Conservation (phyloP, 2,113 vertebrate genomes). For the Syrrhaptes paradoxus region DNA sequence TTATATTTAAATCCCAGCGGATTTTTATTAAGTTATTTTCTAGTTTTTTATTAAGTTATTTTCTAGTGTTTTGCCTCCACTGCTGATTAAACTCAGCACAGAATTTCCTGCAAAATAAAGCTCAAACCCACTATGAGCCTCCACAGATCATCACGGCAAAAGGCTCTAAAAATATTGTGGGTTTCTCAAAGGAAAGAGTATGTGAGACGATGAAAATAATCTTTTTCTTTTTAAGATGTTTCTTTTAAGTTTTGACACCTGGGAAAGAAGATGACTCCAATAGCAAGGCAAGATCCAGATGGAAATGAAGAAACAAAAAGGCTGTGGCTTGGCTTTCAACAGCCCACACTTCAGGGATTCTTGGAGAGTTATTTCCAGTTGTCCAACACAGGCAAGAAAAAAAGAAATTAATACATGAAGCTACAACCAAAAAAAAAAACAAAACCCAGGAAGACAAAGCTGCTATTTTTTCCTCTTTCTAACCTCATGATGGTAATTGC, state of each 20-base stretch:
- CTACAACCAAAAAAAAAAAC: neutral
- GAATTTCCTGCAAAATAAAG: neutral
- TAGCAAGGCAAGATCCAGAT: neutral
- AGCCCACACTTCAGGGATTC: neutral
- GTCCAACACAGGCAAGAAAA: neutral
- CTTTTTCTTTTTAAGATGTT: neutral
- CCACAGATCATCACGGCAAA: neutral
- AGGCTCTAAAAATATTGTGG: neutral
- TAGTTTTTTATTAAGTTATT: neutral
- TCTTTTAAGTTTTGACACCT: neutral
- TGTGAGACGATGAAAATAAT: neutral
- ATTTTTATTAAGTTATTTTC: neutral
- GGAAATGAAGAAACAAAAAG: neutral
- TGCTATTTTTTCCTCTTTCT: neutral
- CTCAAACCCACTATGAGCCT: neutral
- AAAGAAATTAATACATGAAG: neutral
- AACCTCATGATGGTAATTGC: neutral
- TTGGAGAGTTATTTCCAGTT: neutral
- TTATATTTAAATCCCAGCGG: rapidly evolving
- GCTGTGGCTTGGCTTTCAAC: neutral
- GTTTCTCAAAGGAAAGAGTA: neutral
- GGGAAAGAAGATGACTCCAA: neutral
- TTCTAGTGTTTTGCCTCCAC: neutral
- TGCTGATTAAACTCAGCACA: neutral
- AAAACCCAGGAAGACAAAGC: neutral